Evolutionary conservation across 2,797 vertebrate species (phyloP), one percentile per base, ranked within the genome.

Genomic region (Myotis planiceps): DNA sequence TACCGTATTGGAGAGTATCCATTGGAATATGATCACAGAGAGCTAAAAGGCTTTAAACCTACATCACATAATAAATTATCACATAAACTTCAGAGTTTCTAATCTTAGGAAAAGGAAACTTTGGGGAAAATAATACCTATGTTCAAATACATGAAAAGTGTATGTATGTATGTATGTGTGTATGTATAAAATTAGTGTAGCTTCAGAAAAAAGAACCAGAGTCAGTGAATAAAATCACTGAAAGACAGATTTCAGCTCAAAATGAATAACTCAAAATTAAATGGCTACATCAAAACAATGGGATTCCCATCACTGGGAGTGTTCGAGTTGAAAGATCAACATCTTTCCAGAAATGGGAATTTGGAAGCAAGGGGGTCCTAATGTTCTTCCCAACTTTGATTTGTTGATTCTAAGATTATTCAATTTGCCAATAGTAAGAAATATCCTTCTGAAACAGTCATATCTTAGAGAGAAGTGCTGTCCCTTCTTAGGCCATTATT

Each of bases 31-130:
- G 25, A 84, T 55, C 60, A 89, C 37, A 39, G 34, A 89, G 2
- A 76, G 6, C 8, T 53, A 16, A 92, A 86, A 84, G 14, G 14
- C 71, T 88, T 92, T 74, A 92, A 84, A 84, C 1, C 29, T 79
- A 84, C 5, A 92, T 68, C 53, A 53, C 25, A 58, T 12, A 88
- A 53, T 5, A n/a, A 92, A 96, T 78, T 66, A 88, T 9, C 80
- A 71, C 23, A 69, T 65, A 45, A 78, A 94, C 94, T 74, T 7
- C 5, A 92, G 12, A 53, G 19, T 55, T 96, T 93, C 45, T 96
- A 92, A 94, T 79, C 83, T 83, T 58, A 12, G 16, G 47, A 95
- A 97, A 96, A 47, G 58, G 51, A 79, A 81, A 27, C 55, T 88
- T 88, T 63, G 9, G 27, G 14, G 3, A 9, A 91, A 93, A 89